Conservation (phyloP, 1,140 invertebrate genomes). For the Formica selysi region DNA sequence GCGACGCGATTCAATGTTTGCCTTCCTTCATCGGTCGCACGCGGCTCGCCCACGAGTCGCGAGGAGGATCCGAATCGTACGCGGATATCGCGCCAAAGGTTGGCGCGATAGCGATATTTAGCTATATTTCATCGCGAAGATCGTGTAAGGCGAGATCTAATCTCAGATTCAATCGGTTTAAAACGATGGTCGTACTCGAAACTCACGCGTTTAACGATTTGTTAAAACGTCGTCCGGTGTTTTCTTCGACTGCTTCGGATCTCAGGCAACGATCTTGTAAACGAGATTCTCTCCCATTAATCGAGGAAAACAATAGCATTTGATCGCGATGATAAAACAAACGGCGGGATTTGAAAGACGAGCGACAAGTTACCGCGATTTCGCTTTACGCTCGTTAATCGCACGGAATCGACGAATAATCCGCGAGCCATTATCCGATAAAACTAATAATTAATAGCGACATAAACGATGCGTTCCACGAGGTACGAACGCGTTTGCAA, state of each 20-base stretch:
- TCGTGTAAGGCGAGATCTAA: neutral
- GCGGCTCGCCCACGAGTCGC: conserved; percentile 32
- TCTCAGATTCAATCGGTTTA: conserved; percentile 14
- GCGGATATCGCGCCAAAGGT: conserved; percentile 35
- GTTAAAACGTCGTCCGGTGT: neutral
- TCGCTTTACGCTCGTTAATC: conserved; percentile 14
- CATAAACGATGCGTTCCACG: conserved; percentile 47
- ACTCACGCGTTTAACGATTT: conserved; percentile 1
- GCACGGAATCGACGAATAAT: conserved; percentile 35
- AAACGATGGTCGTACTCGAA: neutral
- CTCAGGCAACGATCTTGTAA: neutral
- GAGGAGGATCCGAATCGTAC: conserved; percentile 22
- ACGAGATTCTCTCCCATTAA: neutral
- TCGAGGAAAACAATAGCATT: neutral
- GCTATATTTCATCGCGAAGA: neutral
- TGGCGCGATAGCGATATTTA: conserved; percentile 26
- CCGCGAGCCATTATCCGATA: conserved; percentile 24
- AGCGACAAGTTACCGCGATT: conserved; percentile 11
- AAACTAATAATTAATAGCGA: conserved; percentile 50
- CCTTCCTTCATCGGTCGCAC: conserved; percentile 35
- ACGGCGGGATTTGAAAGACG: neutral
- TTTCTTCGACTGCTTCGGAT: neutral
- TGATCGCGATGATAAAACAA: conserved; percentile 15
- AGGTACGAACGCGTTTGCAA: conserved; percentile 55
- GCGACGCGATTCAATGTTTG: conserved; percentile 48